Evolutionary conservation across 2,113 vertebrate species (phyloP).

Genomic region (Elaphurus davidianus): DNA sequence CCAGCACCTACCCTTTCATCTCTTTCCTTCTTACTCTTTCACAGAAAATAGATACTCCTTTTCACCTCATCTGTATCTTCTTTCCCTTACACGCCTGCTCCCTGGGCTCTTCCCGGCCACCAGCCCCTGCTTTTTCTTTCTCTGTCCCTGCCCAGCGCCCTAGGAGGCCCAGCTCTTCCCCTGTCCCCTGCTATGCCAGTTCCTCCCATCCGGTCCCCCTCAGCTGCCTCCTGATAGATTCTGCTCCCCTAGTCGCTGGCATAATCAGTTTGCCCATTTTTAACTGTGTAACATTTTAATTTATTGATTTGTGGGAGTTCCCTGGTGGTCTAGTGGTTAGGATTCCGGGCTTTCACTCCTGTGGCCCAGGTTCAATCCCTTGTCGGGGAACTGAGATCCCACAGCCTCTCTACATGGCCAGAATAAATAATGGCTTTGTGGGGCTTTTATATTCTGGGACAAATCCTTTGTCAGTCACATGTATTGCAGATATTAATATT

Average conservation of each 20-base stretch:
- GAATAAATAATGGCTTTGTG: neutral
- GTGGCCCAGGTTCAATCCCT: neutral
- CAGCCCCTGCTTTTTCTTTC: neutral
- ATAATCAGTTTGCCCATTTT: neutral
- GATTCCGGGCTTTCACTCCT: neutral
- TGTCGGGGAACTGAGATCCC: neutral
- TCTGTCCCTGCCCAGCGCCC: neutral
- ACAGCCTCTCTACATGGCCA: neutral
- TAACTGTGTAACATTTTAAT: neutral
- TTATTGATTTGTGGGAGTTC: neutral
- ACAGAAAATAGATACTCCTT: neutral
- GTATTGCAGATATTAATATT: fast-evolving
- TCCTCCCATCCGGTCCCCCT: fast-evolving
- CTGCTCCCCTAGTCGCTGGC: neutral
- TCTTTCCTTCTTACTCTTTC: neutral
- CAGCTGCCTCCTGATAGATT: neutral
- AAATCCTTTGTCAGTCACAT: neutral
- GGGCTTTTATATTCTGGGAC: neutral
- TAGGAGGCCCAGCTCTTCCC: fast-evolving
- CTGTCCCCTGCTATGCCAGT: fast-evolving
- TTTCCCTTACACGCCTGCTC: neutral
- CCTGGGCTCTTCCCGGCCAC: neutral
- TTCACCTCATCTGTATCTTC: neutral
- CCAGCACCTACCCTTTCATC: neutral
- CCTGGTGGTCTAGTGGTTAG: neutral